Evolutionary conservation across 1,140 invertebrate species (phyloP).

Genomic region (Drosophila sproati): DNA sequence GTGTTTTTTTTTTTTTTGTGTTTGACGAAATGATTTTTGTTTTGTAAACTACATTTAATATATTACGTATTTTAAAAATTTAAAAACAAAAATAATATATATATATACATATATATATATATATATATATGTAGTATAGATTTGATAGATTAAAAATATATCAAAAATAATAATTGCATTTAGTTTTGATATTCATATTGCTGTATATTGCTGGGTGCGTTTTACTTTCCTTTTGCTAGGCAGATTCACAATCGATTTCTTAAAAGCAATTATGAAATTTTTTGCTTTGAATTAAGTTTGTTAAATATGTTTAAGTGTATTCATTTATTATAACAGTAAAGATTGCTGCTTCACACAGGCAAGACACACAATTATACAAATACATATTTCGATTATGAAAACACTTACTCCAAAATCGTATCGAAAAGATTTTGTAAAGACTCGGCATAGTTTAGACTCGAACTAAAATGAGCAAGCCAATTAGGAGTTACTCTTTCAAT

Average conservation of each 20-base stretch:
- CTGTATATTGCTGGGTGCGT: background rate
- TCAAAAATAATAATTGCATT: conserved; percentile 21
- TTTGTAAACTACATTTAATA: conserved; percentile 50
- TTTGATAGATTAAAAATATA: conserved; percentile 51
- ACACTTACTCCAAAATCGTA: background rate
- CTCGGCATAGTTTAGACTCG: background rate
- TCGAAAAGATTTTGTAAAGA: conserved; percentile 1
- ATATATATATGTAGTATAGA: conserved; percentile 49
- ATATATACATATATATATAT: conserved; percentile 48
- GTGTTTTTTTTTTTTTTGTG: conserved; percentile 27
- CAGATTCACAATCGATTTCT: background rate
- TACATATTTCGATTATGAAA: background rate
- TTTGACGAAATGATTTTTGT: conserved; percentile 19
- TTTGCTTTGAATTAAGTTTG: background rate
- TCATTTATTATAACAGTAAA: background rate
- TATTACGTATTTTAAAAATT: conserved; percentile 41
- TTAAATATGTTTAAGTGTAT: background rate
- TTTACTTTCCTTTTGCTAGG: conserved; percentile 1
- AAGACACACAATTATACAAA: conserved; percentile 2
- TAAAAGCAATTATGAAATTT: background rate
- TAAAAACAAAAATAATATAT: conserved; percentile 18
- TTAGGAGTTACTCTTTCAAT: background rate
- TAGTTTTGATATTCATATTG: conserved; percentile 6
- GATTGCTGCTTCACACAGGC: background rate
- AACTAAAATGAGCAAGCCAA: background rate